phyloP scores from a whole-genome alignment of 2,797 vertebrate species.

The Trichosurus vulpecula region DNA sequence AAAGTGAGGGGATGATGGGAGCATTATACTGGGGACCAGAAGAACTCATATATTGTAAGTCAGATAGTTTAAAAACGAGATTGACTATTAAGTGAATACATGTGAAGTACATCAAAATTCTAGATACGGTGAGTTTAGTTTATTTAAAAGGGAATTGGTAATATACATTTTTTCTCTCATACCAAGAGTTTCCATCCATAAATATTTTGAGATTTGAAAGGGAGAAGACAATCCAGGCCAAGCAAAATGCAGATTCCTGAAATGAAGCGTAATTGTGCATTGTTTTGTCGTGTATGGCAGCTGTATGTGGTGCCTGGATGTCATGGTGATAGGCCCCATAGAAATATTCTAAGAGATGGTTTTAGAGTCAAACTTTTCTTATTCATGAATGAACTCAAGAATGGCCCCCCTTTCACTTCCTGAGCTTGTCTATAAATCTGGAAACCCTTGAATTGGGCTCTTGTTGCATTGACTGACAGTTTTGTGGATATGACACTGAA shows the following conservation, averaged over 20 bases:
- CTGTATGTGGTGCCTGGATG: constrained; percentile 3
- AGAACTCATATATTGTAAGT: not conserved
- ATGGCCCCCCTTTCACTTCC: not conserved
- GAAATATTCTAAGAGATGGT: constrained; percentile 12
- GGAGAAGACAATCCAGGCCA: not conserved
- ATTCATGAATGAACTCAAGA: constrained; percentile 1
- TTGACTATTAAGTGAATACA: not conserved
- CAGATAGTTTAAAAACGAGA: not conserved
- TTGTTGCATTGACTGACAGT: not conserved
- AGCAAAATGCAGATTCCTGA: not conserved
- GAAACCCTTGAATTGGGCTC: constrained; percentile 5
- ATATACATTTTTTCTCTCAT: not conserved
- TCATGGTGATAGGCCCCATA: not conserved
- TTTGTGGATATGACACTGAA: not conserved
- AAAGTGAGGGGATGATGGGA: not conserved
- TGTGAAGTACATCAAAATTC: constrained; percentile 3
- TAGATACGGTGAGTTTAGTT: not conserved
- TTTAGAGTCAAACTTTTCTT: constrained; percentile 22
- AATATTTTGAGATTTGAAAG: not conserved
- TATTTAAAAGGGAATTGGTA: not conserved
- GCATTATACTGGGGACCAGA: not conserved
- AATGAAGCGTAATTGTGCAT: not conserved
- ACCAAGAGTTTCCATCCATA: not conserved
- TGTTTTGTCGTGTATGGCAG: not conserved
- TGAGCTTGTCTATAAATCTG: not conserved